These are phyloP conservation scores for Hirtodrosophila confusa DNA, from an alignment of 2,888 invertebrate genomes.

Conservation along the genomic window DNA sequence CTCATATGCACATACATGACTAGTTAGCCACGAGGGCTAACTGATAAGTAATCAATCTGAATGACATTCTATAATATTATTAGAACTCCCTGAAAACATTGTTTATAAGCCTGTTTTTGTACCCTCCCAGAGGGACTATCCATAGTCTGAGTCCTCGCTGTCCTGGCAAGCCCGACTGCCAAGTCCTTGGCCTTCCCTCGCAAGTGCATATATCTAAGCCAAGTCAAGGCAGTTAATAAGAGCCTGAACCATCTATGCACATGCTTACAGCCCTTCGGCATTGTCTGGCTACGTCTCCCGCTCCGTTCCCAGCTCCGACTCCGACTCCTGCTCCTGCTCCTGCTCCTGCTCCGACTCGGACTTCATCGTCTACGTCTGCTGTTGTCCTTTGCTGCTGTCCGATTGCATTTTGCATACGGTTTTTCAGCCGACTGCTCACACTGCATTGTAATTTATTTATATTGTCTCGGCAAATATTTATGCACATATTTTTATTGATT, in stretches of 20 bases:
- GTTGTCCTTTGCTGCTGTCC: conserved; percentile 27
- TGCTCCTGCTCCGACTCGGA: background rate
- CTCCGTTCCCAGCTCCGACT: conserved; percentile 9
- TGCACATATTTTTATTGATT: conserved; percentile 74
- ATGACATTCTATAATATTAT: too few species aligned
- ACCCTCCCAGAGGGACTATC: too few species aligned
- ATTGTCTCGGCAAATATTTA: conserved; percentile 74
- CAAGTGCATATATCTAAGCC: conserved; percentile 2
- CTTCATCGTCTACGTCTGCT: background rate
- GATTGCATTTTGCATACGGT: conserved; percentile 68
- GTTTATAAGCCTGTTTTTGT: too few species aligned
- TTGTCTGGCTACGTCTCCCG: conserved; percentile 27
- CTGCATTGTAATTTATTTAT: conserved; percentile 70
- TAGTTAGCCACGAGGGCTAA: conserved; percentile 27
- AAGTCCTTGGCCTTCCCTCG: conserved; percentile 14
- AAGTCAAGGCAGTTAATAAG: conserved; percentile 39
- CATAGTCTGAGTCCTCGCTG: too few species aligned
- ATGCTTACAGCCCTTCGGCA: conserved; percentile 25
- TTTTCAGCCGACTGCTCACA: conserved; percentile 61
- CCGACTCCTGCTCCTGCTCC: background rate
- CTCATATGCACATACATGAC: conserved; percentile 21
- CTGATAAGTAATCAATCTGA: conserved; percentile 7
- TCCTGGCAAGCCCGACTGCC: too few species aligned
- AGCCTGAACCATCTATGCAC: conserved; percentile 17
- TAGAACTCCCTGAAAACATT: too few species aligned